Evolutionary conservation across 2,797 vertebrate species (phyloP).

Genomic region (Eidolon dupreanum): DNA sequence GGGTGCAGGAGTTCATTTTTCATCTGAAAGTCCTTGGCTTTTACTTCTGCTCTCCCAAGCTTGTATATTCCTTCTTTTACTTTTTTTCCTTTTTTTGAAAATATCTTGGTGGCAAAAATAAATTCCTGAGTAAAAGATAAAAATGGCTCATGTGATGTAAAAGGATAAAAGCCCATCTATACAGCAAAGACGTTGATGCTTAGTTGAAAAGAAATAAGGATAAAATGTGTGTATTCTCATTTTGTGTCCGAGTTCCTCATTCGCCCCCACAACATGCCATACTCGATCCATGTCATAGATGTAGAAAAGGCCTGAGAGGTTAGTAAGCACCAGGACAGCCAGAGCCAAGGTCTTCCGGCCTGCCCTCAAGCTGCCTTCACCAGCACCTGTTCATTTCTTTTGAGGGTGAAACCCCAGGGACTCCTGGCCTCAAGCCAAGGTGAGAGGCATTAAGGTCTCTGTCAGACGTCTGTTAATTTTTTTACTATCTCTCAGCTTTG

Average conservation of each 20-base stretch:
- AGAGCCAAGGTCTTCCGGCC: not conserved
- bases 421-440: not conserved
- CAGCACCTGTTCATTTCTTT: not conserved
- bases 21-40: not conserved
- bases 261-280: not conserved
- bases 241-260: not conserved
- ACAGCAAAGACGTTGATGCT: not conserved
- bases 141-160: not conserved
- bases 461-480: not conserved
- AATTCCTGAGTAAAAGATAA: conserved; percentile 31
- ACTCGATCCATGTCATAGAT: not conserved
- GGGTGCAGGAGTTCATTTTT: not conserved
- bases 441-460: not conserved
- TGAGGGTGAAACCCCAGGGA: not conserved
- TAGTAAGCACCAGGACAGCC: not conserved
- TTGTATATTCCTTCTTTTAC: not conserved
- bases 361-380: not conserved
- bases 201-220: not conserved
- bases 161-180: not conserved
- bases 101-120: conserved; percentile 61
- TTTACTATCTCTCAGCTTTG: not conserved
- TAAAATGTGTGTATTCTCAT: not conserved
- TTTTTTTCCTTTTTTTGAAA: conserved; percentile 17
- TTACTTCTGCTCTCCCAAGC: not conserved
- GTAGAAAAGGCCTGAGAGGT: not conserved